Evolutionary conservation across 30 jellyfish, hydroid and myxozoan genomes (phyloP).

Genomic region (Catostylus mosaicus): DNA sequence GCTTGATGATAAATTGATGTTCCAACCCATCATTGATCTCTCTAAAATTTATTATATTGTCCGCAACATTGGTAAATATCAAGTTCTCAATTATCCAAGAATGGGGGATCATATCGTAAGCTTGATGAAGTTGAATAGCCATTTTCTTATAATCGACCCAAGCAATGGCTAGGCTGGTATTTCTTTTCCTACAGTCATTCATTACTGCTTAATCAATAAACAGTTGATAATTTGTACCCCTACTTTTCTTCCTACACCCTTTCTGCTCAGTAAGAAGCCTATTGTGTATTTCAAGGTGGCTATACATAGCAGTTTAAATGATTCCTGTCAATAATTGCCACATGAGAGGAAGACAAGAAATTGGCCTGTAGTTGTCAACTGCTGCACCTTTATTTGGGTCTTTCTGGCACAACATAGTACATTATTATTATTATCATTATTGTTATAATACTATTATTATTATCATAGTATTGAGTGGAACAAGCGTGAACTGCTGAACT

Average conservation of each 20-base stretch:
- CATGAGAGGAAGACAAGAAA: no score
- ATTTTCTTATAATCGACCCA: conserved; percentile 7
- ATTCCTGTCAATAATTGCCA: conserved; percentile 22
- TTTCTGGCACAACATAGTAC: no score
- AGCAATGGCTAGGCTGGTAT: conserved; percentile 26
- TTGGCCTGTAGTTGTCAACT: no score
- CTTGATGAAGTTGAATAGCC: no score
- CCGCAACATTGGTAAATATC: conserved; percentile 23
- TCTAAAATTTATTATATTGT: conserved; percentile 4
- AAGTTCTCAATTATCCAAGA: background rate
- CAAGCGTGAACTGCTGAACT: no score
- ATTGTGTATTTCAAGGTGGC: conserved; percentile 6
- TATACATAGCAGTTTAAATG: conserved; percentile 7
- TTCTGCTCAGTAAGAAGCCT: conserved; percentile 7
- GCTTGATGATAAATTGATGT: conserved; percentile 14
- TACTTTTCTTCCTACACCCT: conserved; percentile 14
- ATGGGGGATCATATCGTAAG: conserved; percentile 20
- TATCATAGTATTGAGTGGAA: no score
- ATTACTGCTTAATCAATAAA: background rate
- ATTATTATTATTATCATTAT: no score
- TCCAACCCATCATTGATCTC: conserved; percentile 4
- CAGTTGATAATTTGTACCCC: conserved; percentile 37
- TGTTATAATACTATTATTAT: no score
- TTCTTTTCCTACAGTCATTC: background rate
- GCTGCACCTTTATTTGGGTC: no score